Percentiles rank a stretch among this genome's conserved stretches.
phyloP scores from a whole-genome alignment of 2,113 vertebrate genomes.

The Notothenia rossii region DNA sequence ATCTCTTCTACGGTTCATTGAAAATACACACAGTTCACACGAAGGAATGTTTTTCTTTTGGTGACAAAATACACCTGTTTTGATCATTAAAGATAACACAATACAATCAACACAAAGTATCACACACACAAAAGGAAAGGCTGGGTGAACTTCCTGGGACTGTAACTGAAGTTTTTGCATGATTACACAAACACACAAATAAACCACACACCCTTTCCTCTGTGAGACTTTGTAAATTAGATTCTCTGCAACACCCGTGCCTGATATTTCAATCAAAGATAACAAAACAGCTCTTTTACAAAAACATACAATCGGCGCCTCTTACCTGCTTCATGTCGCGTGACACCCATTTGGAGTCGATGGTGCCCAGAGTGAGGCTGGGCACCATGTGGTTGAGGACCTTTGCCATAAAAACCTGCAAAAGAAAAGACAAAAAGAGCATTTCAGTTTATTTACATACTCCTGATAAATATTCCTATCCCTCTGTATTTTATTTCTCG shows the following conservation, averaged over 20 bases:
- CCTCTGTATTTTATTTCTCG: background rate
- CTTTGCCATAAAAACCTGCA: slow-evolving; percentile 92
- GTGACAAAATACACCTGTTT: slow-evolving; percentile 23
- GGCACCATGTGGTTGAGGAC: slow-evolving; percentile 91
- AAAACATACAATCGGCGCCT: slow-evolving; percentile 7
- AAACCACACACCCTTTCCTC: background rate
- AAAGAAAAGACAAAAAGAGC: background rate
- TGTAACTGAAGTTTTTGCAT: background rate
- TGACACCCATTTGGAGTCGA: slow-evolving; percentile 90
- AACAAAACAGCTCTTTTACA: slow-evolving; percentile 3
- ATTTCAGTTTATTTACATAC: slow-evolving; percentile 35
- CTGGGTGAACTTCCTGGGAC: slow-evolving; percentile 19
- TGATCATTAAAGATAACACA: slow-evolving; percentile 1
- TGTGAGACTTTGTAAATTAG: slow-evolving; percentile 18
- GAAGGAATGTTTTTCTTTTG: background rate
- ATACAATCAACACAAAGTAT: background rate
- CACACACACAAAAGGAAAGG: background rate
- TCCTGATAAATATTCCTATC: slow-evolving; percentile 2
- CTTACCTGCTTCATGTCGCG: slow-evolving; percentile 93
- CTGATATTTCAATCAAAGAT: slow-evolving; percentile 26
- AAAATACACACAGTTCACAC: background rate
- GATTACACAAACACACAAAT: background rate
- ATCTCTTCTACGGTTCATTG: background rate
- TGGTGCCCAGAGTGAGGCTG: slow-evolving; percentile 88
- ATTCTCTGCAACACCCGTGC: background rate